Evolutionary conservation across 2,888 invertebrate genomes (phyloP).

Genomic region (Thumatha senex): DNA sequence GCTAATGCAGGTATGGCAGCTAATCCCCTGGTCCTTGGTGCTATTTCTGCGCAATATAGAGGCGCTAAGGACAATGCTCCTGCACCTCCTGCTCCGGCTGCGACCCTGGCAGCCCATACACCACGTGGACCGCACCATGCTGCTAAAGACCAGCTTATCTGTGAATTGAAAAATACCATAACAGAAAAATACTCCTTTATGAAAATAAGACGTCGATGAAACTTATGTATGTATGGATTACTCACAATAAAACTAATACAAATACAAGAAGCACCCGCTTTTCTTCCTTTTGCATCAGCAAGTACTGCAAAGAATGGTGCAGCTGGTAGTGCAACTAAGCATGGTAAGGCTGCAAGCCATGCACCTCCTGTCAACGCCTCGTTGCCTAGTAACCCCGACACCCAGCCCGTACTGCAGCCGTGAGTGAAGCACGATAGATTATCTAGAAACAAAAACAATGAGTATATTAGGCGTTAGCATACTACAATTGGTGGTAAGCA

Average conservation of each 20-base stretch:
- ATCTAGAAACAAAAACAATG: slow-evolving; percentile 41
- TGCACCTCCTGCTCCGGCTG: slow-evolving; percentile 75
- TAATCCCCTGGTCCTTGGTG: slow-evolving; percentile 66
- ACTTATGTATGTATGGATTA: too few relatives aligned
- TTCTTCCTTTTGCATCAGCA: slow-evolving; percentile 69
- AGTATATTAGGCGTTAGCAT: neutral
- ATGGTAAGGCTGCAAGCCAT: slow-evolving; percentile 74
- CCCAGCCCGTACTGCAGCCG: slow-evolving; percentile 78
- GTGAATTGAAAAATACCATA: too few relatives aligned
- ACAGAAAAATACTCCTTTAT: neutral
- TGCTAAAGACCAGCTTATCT: slow-evolving; percentile 75
- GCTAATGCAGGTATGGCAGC: slow-evolving; percentile 74
- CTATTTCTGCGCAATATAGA: slow-evolving; percentile 74
- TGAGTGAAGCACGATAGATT: slow-evolving; percentile 78
- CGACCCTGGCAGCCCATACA: slow-evolving; percentile 72
- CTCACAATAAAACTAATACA: slow-evolving; percentile 72
- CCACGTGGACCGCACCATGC: slow-evolving; percentile 74
- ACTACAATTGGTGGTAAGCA: neutral
- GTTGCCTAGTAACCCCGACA: slow-evolving; percentile 71
- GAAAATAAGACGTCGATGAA: neutral
- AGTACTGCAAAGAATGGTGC: slow-evolving; percentile 76
- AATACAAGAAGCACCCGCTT: slow-evolving; percentile 67
- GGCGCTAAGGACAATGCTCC: slow-evolving; percentile 69
- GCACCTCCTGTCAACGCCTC: slow-evolving; percentile 75
- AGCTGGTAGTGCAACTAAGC: slow-evolving; percentile 70